Conservation (phyloP, 1,140 invertebrate species). For the Ips typographus region DNA sequence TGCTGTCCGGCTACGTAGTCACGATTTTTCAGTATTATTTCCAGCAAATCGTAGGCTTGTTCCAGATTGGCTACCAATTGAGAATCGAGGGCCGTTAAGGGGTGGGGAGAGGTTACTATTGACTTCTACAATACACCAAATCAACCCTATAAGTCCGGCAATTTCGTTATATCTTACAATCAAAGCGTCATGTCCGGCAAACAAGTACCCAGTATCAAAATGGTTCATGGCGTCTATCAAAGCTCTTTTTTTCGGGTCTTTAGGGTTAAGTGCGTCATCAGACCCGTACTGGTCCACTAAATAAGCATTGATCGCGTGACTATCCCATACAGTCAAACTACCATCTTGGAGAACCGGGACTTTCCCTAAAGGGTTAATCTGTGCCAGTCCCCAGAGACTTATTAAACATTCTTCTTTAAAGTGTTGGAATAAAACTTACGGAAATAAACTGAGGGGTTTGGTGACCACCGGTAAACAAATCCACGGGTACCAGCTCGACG, state of each 20-base stretch:
- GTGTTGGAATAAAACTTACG: slow-evolving; percentile 52
- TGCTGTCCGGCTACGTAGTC: slow-evolving; percentile 47
- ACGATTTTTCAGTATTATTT: slow-evolving; percentile 31
- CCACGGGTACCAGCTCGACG: slow-evolving; percentile 61
- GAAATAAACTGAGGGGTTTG: slow-evolving; percentile 67
- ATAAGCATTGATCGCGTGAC: slow-evolving; percentile 64
- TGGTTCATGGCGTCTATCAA: slow-evolving; percentile 56
- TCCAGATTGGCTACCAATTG: not conserved
- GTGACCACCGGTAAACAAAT: slow-evolving; percentile 64
- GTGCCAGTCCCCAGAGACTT: too few relatives aligned
- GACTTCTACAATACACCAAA: slow-evolving; percentile 11
- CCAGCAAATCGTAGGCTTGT: slow-evolving; percentile 32
- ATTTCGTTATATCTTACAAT: slow-evolving; percentile 31
- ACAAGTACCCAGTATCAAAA: slow-evolving; percentile 57
- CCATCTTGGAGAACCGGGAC: slow-evolving; percentile 68
- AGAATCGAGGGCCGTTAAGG: not conserved
- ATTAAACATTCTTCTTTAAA: too few relatives aligned
- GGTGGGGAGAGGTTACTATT: not conserved
- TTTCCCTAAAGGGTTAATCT: slow-evolving; percentile 67
- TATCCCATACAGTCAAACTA: slow-evolving; percentile 67
- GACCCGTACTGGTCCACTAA: slow-evolving; percentile 58
- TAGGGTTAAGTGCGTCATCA: slow-evolving; percentile 58
- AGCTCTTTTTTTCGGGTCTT: slow-evolving; percentile 56
- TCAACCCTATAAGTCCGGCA: not conserved
- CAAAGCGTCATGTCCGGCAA: slow-evolving; percentile 49